phyloP scores from a whole-genome alignment of 2,113 vertebrate genomes.

The Trogon melanurus region DNA sequence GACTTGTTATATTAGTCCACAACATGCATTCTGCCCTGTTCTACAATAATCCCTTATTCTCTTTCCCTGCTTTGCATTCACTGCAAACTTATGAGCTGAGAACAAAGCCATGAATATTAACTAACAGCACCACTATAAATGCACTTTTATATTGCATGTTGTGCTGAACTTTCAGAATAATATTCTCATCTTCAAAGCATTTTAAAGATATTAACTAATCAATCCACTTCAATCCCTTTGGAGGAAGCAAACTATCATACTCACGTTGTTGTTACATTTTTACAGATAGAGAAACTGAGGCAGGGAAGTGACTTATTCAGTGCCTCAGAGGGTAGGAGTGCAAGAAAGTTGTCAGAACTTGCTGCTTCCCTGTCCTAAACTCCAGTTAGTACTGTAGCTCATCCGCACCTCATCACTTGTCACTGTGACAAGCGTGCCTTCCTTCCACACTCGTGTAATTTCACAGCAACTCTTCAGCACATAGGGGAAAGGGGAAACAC shows the following conservation, averaged over 20 bases:
- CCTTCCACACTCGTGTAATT: not conserved
- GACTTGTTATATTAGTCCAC: not conserved
- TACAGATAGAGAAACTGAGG: not conserved
- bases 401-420: not conserved
- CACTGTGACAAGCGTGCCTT: not conserved
- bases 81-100: not conserved
- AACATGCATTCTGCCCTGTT: not conserved
- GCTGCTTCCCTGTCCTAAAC: not conserved
- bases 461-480: not conserved
- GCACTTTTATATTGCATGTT: not conserved
- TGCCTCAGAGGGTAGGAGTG: not conserved
- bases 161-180: not conserved
- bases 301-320: not conserved
- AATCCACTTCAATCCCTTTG: not conserved
- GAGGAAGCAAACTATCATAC: not conserved
- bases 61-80: not conserved
- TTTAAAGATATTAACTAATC: not conserved
- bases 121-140: not conserved
- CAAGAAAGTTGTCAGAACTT: not conserved
- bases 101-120: not conserved
- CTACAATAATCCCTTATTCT: conserved; percentile 9
- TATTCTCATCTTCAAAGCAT: not conserved
- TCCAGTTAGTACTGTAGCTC: not conserved
- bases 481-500: not conserved
- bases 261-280: not conserved